Percentiles rank a stretch among this genome's conserved stretches.
These are phyloP conservation scores for Caloenas nicobarica DNA, from an alignment of 2,113 vertebrate species.

Conservation along the genomic window DNA sequence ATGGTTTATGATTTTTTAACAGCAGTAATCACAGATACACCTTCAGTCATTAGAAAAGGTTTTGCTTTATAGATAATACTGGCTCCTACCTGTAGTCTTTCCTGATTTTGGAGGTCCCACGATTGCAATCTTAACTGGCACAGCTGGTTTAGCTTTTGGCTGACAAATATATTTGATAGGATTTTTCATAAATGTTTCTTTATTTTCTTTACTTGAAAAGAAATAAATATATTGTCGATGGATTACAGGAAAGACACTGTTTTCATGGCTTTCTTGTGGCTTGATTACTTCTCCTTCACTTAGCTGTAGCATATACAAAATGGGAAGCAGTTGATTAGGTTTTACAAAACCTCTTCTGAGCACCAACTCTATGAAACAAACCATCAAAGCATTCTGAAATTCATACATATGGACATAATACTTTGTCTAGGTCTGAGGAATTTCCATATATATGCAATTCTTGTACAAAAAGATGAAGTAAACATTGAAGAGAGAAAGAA, in stretches of 20 bases:
- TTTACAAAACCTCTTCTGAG: neutral
- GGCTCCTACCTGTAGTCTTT: conserved; percentile 87
- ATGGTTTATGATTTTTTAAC: neutral
- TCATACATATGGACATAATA: neutral
- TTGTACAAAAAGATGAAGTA: neutral
- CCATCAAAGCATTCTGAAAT: neutral
- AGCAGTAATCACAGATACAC: neutral
- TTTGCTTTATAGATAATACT: neutral
- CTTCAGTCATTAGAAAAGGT: neutral
- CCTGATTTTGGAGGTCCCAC: conserved; percentile 93
- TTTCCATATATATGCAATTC: neutral
- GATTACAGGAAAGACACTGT: conserved; percentile 78
- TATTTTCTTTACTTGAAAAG: conserved; percentile 87
- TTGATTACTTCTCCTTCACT: conserved; percentile 85
- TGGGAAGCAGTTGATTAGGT: conserved; percentile 4
- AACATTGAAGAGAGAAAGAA: neutral
- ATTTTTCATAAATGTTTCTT: conserved; percentile 85
- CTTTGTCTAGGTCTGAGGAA: neutral
- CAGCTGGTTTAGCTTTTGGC: conserved; percentile 77
- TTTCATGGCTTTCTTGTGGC: conserved; percentile 73
- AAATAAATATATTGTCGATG: conserved; percentile 92
- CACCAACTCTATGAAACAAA: neutral
- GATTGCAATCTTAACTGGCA: conserved; percentile 86
- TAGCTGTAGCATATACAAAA: conserved; percentile 72
- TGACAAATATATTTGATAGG: conserved; percentile 92